Conservation (phyloP, 2,888 invertebrate species). For the Cosmia pyralina region DNA sequence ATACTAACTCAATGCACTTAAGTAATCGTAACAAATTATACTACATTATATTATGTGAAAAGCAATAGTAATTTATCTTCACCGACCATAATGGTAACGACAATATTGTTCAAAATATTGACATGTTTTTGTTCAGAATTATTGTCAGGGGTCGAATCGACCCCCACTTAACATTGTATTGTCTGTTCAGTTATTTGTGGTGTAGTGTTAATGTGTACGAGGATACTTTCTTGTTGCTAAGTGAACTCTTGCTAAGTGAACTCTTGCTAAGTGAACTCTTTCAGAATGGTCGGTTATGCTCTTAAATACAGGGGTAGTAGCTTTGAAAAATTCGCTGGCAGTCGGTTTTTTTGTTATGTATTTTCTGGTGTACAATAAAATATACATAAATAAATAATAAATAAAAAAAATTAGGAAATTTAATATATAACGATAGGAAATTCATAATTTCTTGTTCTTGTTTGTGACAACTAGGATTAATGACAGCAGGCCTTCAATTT, state of each 20-base stretch:
- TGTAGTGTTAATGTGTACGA: constrained; percentile 48
- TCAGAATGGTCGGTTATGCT: neutral
- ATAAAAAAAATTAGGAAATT: no score
- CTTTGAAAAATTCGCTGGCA: neutral
- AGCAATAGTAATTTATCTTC: constrained; percentile 87
- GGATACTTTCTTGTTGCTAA: constrained; percentile 34
- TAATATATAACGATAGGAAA: no score
- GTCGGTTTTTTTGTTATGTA: no score
- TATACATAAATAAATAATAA: no score
- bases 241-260: constrained; percentile 12
- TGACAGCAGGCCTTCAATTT: no score
- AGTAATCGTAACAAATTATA: constrained; percentile 86
- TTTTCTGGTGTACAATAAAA: no score
- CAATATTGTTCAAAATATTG: constrained; percentile 89
- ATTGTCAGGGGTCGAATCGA: constrained; percentile 77
- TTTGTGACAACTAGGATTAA: neutral
- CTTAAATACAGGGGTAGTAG: neutral
- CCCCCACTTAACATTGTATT: constrained; percentile 85
- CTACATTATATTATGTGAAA: constrained; percentile 79
- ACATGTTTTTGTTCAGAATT: constrained; percentile 85
- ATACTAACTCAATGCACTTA: constrained; percentile 65
- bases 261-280: constrained; percentile 17
- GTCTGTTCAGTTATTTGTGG: constrained; percentile 71
- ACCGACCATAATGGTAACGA: constrained; percentile 85
- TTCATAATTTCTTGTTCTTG: neutral